Evolutionary conservation across 2,888 invertebrate species (phyloP).

Genomic region (Apamea crenata): DNA sequence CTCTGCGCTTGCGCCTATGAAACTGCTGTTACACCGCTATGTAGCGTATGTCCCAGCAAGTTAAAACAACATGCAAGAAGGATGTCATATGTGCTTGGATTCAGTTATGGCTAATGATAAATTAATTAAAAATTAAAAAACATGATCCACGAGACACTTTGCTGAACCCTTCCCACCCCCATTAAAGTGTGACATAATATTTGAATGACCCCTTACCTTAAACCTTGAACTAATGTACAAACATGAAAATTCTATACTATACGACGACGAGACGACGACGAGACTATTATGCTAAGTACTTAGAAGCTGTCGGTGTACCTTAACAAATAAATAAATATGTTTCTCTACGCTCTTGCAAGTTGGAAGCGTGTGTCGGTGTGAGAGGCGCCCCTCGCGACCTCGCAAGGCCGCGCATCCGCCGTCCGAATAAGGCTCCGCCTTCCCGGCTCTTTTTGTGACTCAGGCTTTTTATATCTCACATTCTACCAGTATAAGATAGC

Average conservation of each 20-base stretch:
- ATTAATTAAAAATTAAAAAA: neutral
- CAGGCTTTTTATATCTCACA: constrained; percentile 66
- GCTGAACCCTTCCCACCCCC: neutral
- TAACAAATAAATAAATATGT: neutral
- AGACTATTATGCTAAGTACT: no score
- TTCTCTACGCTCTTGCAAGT: neutral
- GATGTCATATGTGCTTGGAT: neutral
- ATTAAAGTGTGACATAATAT: neutral
- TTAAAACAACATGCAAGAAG: neutral
- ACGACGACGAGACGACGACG: no score
- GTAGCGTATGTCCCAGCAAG: neutral
- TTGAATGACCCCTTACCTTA: neutral
- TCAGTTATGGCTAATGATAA: neutral
- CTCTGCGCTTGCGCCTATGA: constrained; percentile 56
- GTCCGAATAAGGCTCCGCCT: constrained; percentile 60
- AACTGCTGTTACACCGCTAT: constrained; percentile 43
- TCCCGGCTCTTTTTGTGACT: constrained; percentile 53
- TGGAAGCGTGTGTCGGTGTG: constrained; percentile 71
- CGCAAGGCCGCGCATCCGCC: constrained; percentile 83
- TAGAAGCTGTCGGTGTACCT: no score
- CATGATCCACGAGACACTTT: neutral
- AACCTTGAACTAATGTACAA: no score
- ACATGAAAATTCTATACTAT: no score
- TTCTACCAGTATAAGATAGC: constrained; percentile 62
- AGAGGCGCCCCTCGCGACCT: constrained; percentile 73